phyloP scores from a whole-genome alignment of 2,888 invertebrate genomes.

The Subacronicta megacephala region DNA sequence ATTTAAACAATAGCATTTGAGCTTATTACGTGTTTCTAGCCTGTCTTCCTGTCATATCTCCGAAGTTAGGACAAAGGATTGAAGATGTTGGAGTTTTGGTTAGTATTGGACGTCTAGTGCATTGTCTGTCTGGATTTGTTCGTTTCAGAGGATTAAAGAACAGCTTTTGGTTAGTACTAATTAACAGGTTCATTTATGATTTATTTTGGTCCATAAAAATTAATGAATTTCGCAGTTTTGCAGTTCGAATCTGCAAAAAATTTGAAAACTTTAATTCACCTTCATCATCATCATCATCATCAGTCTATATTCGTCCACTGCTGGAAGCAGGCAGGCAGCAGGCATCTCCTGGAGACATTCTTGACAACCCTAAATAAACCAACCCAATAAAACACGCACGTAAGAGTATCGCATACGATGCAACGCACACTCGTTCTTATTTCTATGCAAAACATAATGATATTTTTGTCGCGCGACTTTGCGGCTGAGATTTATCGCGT shows the following conservation, averaged over 20 bases:
- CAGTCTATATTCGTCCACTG: too few species aligned
- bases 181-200: too few species aligned
- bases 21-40: slow-evolving; percentile 66
- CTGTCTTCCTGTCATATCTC: slow-evolving; percentile 52
- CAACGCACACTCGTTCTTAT: slow-evolving; percentile 74
- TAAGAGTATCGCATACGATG: slow-evolving; percentile 39
- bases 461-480: slow-evolving; percentile 85
- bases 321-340: too few species aligned
- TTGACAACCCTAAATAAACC: slow-evolving; percentile 38
- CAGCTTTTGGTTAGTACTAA: not conserved
- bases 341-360: too few species aligned
- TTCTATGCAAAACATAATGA: slow-evolving; percentile 87
- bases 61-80: slow-evolving; percentile 52
- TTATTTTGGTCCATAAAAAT: too few species aligned
- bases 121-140: slow-evolving; percentile 36
- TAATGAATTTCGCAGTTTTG: too few species aligned
- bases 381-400: slow-evolving; percentile 26
- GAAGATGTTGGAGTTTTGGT: slow-evolving; percentile 47
- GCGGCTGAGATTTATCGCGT: slow-evolving; percentile 79
- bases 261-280: too few species aligned
- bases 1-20: slow-evolving; percentile 72
- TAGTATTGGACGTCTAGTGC: slow-evolving; percentile 35
- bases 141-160: slow-evolving; percentile 22
- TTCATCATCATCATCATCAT: too few species aligned
- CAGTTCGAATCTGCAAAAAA: too few species aligned